Base-by-base conservation (phyloP, 2,113 vertebrate species). In the Acanthisitta chloris region DNA sequence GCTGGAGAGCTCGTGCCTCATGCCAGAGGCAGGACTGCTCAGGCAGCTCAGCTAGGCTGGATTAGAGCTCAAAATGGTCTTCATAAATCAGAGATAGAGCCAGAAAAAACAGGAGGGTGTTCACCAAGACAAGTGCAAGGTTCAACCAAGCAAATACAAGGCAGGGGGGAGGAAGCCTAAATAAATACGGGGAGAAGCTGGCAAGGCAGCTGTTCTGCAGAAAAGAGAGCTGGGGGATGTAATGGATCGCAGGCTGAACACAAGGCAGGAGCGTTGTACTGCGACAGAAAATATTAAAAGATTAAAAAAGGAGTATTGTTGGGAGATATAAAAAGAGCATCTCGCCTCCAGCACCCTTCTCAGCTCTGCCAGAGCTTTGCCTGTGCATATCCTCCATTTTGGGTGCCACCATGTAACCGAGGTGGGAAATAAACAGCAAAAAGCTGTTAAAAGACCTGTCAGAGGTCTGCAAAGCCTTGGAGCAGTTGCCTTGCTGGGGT, bases 21-120 rank as follows among this genome's bases (percentile, higher is more conserved):
- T 43, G 57, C 38, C 58, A 57, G 76, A 72, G 59, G 58, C 42
- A 61, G 31, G 26, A 82, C 45, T 20, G 17, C 61, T 87, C 74
- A 71, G 70, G 36, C 61, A 79, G 71, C 3, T 5, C 1, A 2
- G 57, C 3, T 7, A 95, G 73, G 82, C 66, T 82, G 85, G 66
- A 67, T 84, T 62, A 55, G 74, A 42, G 62, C 74, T 92, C 66
- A 85, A 65, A 95, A 62, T 0, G 0, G 43, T 71, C 90, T 67
- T 59, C 65, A 87, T 90, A 85, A 87, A 91, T 71, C 10, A 17
- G 85, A 82, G 70, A n/a, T 1, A 69, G 88, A 69, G 81, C 79
- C 92, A 91, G 92, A 62, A 91, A 95, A 90, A 94, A 82, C 81
- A 90, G 40, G 28, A 87, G 61, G 40, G 85, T 64, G 85, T 85